These are phyloP conservation scores for Balearica regulorum DNA, from an alignment of 2,797 vertebrate species.

Conservation along the genomic window DNA sequence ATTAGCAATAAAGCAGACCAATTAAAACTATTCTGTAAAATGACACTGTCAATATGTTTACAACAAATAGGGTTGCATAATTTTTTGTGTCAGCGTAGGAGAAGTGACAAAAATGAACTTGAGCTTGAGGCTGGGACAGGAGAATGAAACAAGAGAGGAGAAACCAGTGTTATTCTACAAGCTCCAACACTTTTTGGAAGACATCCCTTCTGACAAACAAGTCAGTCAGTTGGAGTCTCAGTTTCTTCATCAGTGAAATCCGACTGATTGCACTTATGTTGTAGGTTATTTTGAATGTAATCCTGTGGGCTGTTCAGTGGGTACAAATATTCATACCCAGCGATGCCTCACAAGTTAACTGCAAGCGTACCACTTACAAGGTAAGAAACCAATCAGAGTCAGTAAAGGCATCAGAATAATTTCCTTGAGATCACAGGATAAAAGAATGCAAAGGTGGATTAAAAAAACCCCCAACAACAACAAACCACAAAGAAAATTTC, in stretches of 20 bases:
- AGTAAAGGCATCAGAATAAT: background rate
- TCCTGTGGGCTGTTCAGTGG: background rate
- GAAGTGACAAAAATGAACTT: background rate
- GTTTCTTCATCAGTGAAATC: background rate
- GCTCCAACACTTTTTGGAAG: background rate
- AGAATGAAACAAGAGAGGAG: background rate
- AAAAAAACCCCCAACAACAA: background rate
- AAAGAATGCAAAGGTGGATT: background rate
- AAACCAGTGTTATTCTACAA: background rate
- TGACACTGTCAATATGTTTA: background rate
- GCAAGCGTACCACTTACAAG: background rate
- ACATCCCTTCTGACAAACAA: background rate
- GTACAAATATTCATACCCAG: background rate
- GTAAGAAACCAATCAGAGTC: background rate
- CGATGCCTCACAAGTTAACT: background rate
- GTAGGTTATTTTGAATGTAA: background rate
- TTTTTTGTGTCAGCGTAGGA: background rate
- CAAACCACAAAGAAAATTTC: background rate
- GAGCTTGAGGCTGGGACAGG: background rate
- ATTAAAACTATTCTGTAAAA: background rate
- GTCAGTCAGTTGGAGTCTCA: background rate
- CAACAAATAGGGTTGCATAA: background rate
- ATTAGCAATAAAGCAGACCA: background rate
- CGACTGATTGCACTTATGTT: background rate
- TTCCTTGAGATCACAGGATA: background rate